Base-by-base conservation (phyloP, 1,140 invertebrate species). In the Drosophila bifasciata region DNA sequence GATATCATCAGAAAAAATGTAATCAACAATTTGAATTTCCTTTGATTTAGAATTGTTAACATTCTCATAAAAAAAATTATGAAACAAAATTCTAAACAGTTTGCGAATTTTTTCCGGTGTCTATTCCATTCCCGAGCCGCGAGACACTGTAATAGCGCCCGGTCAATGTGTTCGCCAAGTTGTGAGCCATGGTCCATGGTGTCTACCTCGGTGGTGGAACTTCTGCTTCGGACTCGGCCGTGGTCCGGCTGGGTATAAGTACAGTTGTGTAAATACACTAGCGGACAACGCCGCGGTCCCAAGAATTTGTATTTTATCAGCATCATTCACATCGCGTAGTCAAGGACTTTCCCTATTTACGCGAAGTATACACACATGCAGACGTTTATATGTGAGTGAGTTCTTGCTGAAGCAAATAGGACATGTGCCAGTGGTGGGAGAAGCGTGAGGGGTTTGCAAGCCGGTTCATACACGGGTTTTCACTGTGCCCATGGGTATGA, bases 291-390 rank as follows among this genome's bases (percentile, higher is more conserved):
- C 76, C 79, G 78, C 84, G 83, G 79, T 36, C 84, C 83, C 84
- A 88, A 88, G 83, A 88, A 88, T 88, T 88, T 88, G 83, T 88
- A 88, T 88, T 88, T 88, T 88, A 88, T 89, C 83, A 83, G 81
- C 86, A 90, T 79, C 88, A 75, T 86, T 85, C 86, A 79, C 86
- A 85, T 79, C 76, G 78, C 81, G 88, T 79, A 90, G 85, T 89
- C 86, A 89, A 90, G 85, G 86, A 90, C 85, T 86, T 70, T 76
- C 81, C 89, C 85, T 90, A 90, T 86, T 90, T 90, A 89, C 85
- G 85, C 85, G 85, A 89, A 89, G 79, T 63, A 80, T 76, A 85
- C 72, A 76, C 71, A 78, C 43, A 61, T 21, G 36, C 51, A 36
- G 28, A 41, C 44, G 60, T 75, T 62, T 39, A 61, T 64, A 78